phyloP scores from a whole-genome alignment of 2,797 vertebrate species.

The Chiroxiphia lanceolata region DNA sequence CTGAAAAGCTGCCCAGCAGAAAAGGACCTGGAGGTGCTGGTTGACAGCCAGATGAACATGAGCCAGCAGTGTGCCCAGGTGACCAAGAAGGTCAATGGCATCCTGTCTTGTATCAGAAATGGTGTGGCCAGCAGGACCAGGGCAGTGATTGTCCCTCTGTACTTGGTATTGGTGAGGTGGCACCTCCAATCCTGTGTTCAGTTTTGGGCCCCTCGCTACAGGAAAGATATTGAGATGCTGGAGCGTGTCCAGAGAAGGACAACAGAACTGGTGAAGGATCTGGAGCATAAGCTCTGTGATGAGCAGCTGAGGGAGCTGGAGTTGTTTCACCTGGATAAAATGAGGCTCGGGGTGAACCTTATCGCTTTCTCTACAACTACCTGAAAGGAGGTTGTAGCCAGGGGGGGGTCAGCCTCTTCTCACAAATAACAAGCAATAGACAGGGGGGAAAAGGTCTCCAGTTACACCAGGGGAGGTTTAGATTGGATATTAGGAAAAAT shows the following conservation, averaged over 20 bases:
- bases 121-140: rapidly evolving
- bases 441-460: background rate
- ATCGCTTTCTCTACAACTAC: background rate
- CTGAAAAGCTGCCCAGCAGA: rapidly evolving
- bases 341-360: background rate
- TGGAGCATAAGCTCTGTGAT: rapidly evolving
- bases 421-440: background rate
- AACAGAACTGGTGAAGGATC: rapidly evolving
- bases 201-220: rapidly evolving
- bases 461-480: background rate
- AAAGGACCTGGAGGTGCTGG: background rate
- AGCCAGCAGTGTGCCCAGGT: rapidly evolving
- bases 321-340: background rate
- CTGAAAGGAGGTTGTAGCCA: background rate
- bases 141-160: rapidly evolving
- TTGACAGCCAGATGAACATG: rapidly evolving
- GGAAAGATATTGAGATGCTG: background rate
- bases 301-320: rapidly evolving
- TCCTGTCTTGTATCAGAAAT: rapidly evolving
- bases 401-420: rapidly evolving
- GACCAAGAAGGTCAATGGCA: rapidly evolving
- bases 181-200: rapidly evolving
- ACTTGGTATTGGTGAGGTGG: rapidly evolving
- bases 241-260: rapidly evolving
- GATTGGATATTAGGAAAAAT: background rate